Evolutionary conservation across 1,140 invertebrate genomes (phyloP).

Genomic region (Drosophila santomea): DNA sequence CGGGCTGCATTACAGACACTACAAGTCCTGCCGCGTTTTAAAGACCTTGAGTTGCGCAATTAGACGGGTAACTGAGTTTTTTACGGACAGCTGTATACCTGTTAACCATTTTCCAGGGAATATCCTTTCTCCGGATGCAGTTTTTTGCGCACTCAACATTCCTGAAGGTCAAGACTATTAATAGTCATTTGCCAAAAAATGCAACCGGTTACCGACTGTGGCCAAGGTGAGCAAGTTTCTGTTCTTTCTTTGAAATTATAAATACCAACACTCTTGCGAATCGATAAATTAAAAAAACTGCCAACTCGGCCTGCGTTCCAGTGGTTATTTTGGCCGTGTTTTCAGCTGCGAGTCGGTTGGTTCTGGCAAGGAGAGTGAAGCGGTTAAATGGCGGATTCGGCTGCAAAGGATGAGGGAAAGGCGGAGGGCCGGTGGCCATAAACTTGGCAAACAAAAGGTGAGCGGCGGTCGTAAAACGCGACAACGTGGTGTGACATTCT

Average conservation of each 20-base stretch:
- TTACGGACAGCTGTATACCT: slow-evolving; percentile 68
- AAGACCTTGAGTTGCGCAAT: slow-evolving; percentile 70
- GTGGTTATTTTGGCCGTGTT: slow-evolving; percentile 23
- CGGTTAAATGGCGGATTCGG: slow-evolving; percentile 52
- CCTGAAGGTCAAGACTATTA: slow-evolving; percentile 40
- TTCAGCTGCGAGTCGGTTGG: neutral
- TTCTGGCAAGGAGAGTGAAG: slow-evolving; percentile 65
- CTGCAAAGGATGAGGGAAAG: slow-evolving; percentile 4
- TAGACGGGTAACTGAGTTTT: slow-evolving; percentile 55
- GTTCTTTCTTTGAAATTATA: neutral
- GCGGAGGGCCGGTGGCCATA: slow-evolving; percentile 57
- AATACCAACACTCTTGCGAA: slow-evolving; percentile 26
- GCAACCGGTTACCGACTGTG: slow-evolving; percentile 43
- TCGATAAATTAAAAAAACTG: slow-evolving; percentile 55
- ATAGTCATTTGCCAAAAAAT: slow-evolving; percentile 27
- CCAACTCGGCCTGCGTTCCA: slow-evolving; percentile 17
- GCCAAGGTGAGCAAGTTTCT: slow-evolving; percentile 56
- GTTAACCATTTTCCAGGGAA: slow-evolving; percentile 59
- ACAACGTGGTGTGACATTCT: slow-evolving; percentile 81
- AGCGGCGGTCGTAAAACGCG: slow-evolving; percentile 73
- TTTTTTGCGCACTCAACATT: slow-evolving; percentile 44
- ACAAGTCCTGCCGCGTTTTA: slow-evolving; percentile 57
- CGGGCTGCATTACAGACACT: slow-evolving; percentile 31
- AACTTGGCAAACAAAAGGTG: slow-evolving; percentile 75
- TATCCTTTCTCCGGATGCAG: slow-evolving; percentile 58